phyloP scores from a whole-genome alignment of 2,797 vertebrate genomes.

The Numenius phaeopus region DNA sequence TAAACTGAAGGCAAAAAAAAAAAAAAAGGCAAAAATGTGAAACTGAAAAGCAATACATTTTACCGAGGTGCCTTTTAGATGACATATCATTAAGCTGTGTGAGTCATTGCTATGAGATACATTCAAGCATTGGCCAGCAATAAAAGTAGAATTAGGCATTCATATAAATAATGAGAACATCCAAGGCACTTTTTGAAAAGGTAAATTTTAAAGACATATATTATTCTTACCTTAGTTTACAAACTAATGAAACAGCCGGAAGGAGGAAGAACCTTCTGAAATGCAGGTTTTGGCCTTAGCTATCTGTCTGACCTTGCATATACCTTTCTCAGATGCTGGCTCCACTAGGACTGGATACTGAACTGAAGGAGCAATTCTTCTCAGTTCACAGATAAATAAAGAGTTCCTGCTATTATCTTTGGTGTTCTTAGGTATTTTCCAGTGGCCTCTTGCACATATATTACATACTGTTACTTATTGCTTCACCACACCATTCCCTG shows the following conservation, averaged over 20 bases:
- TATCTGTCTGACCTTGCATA: not conserved
- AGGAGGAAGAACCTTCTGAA: not conserved
- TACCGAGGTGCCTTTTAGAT: not conserved
- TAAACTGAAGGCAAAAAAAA: not conserved
- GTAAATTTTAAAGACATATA: not conserved
- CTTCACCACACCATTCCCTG: rapidly evolving
- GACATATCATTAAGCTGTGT: not conserved
- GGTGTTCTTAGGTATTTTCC: not conserved
- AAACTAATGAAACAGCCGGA: not conserved
- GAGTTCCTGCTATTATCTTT: not conserved
- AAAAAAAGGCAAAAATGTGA: not conserved
- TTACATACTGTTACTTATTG: not conserved
- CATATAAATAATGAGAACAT: not conserved
- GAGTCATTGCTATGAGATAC: not conserved
- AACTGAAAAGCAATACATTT: not conserved
- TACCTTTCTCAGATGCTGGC: not conserved
- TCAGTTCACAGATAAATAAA: not conserved
- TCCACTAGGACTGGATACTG: not conserved
- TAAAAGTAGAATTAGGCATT: not conserved
- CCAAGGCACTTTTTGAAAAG: not conserved
- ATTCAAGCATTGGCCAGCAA: not conserved
- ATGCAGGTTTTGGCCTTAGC: not conserved
- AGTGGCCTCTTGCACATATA: not conserved
- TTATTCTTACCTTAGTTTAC: conserved; percentile 19
- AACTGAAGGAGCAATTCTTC: not conserved